Base-by-base conservation (phyloP, 2,797 vertebrate species). In the Sebastes hubbsi region DNA sequence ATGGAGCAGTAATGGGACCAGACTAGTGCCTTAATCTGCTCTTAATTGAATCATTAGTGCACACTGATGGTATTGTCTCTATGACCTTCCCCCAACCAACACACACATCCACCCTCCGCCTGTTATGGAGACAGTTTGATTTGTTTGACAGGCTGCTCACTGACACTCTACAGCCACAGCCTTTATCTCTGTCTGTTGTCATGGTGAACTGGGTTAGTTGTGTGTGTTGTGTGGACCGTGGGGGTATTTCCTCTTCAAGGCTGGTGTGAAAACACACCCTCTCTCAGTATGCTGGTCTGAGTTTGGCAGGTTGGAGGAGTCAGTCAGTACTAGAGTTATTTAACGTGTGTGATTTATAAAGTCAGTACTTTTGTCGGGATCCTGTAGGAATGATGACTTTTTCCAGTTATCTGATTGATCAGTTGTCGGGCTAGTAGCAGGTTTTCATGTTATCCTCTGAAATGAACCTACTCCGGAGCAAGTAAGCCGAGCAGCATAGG, bases 231-330 rank as follows among this genome's bases (percentile, higher is more conserved):
- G 42, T 46, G 42, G 42, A 18, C 18, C 2, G 3, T 11, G 11
- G 11, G 49, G 27, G 52, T 13, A 32, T 61, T 77, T 84, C 64
- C 69, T 75, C 24, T 25, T 72, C 61, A 66, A n/a, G 29, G 61
- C 30, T 30, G 16, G 27, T 65, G 59, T 27, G 16, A 69, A 62
- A 25, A 24, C 62, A 55, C 46, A 64, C 5, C 13, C 2, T 20
- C 11, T 13, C 9, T 46, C 25, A 36, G 27, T 25, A 55, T 34
- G 10, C 70, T 61, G 42, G 2, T 61, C 30, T 72, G 29, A 34
- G 46, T 52, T 58, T 63, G 59, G 18, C 20, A 63, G 34, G 8
- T 12, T 38, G 32, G 20, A 56, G 22, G 24, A 27, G 55, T 55
- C 54, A 46, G 42, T 46, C 42, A 46, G 42, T 18, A 8, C 42